These are phyloP conservation scores for Bombylius major DNA, from an alignment of 2,888 invertebrate genomes.

Conservation along the genomic window DNA sequence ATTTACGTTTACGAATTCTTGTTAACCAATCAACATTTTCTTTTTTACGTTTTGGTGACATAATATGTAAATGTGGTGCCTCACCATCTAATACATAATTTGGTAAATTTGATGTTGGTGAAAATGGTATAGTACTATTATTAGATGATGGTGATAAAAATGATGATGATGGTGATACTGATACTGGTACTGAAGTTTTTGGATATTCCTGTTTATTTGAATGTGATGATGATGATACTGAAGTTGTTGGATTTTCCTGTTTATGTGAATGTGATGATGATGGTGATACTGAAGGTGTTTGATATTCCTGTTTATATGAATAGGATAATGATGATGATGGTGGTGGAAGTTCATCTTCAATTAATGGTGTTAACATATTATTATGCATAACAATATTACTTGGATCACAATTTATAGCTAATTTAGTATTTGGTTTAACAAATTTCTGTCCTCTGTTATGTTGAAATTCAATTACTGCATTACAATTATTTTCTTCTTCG, in stretches of 20 bases:
- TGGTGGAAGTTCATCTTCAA: neutral
- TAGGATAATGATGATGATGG: conserved; percentile 11
- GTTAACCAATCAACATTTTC: conserved; percentile 62
- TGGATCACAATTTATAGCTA: too few species aligned
- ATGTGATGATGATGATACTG: neutral
- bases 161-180: conserved; percentile 19
- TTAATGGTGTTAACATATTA: too few species aligned
- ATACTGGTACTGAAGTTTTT: conserved; percentile 5
- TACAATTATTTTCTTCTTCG: too few species aligned
- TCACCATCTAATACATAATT: conserved; percentile 64
- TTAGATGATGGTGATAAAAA: conserved; percentile 23
- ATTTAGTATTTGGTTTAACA: too few species aligned
- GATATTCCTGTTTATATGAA: neutral
- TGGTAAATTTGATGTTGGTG: conserved; percentile 60
- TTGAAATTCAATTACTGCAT: conserved; percentile 14
- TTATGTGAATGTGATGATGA: conserved; percentile 5
- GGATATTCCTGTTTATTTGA: conserved; percentile 4
- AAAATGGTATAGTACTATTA: conserved; percentile 24
- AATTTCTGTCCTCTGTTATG: too few species aligned
- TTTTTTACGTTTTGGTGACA: conserved; percentile 53
- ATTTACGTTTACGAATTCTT: conserved; percentile 45
- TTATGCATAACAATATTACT: too few species aligned
- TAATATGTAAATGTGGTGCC: conserved; percentile 56
- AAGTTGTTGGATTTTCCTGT: neutral
- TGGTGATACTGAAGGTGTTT: neutral